A percentile compares a stretch with the other conserved stretches of the same genome.
Evolutionary conservation across 2,797 vertebrate species (phyloP).

Genomic region (Hydrocynus forskahlii): DNA sequence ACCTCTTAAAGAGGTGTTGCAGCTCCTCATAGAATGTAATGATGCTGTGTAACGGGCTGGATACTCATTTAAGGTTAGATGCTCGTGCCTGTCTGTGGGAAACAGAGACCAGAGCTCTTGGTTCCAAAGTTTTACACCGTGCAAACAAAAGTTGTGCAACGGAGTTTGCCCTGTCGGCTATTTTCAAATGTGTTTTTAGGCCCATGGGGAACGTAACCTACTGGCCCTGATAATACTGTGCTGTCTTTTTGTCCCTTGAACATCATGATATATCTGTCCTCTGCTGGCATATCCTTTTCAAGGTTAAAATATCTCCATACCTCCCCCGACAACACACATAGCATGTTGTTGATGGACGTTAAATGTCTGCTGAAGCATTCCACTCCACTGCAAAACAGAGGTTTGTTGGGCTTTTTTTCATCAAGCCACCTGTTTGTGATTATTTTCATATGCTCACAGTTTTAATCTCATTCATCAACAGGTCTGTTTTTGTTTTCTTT

Average conservation of each 20-base stretch:
- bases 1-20: slow-evolving; percentile 2
- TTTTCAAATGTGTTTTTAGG: slow-evolving; percentile 45
- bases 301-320: slow-evolving; percentile 49
- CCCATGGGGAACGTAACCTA: slow-evolving; percentile 40
- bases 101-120: not conserved
- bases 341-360: slow-evolving; percentile 36
- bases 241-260: slow-evolving; percentile 22
- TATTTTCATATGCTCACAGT: not conserved
- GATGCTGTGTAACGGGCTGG: not conserved
- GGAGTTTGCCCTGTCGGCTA: slow-evolving; percentile 8
- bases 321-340: slow-evolving; percentile 27
- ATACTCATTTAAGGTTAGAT: slow-evolving; percentile 9
- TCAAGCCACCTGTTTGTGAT: slow-evolving; percentile 33
- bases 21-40: slow-evolving; percentile 7
- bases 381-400: slow-evolving; percentile 16
- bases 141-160: not conserved
- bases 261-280: slow-evolving; percentile 40
- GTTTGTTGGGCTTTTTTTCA: slow-evolving; percentile 14
- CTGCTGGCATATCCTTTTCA: slow-evolving; percentile 42
- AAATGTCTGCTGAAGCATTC: slow-evolving; percentile 38
- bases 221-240: slow-evolving; percentile 39
- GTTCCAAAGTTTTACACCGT: not conserved
- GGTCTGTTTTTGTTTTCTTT: not conserved
- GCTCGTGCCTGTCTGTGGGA: not conserved
- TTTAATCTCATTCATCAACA: slow-evolving; percentile 7